phyloP scores from a whole-genome alignment of 2,113 vertebrate genomes.

The Chloroceryle aenea region DNA sequence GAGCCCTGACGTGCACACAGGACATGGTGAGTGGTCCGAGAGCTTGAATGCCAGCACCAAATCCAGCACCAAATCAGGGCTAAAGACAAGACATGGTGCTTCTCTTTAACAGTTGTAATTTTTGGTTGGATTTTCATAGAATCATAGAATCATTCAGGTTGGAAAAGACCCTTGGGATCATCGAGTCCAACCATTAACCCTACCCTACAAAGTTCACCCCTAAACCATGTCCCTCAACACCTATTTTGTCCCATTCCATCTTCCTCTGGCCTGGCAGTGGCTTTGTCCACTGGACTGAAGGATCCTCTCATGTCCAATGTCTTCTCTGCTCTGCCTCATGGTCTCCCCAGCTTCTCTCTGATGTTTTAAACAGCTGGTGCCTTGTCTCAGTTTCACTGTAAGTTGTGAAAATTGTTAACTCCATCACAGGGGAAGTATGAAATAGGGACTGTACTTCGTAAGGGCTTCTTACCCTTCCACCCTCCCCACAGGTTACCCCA shows the following conservation, averaged over 20 bases:
- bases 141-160: too few species aligned
- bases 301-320: neutral
- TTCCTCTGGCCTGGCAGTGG: neutral
- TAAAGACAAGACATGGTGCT: neutral
- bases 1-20: neutral
- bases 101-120: neutral
- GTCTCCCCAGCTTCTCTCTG: neutral
- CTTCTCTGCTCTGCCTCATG: neutral
- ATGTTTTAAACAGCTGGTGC: neutral
- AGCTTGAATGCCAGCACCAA: neutral
- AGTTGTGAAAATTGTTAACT: neutral
- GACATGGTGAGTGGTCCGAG: rapidly evolving
- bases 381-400: neutral
- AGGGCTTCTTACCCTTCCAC: neutral
- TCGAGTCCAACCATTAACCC: too few species aligned
- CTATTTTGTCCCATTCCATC: neutral
- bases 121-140: neutral
- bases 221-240: too few species aligned
- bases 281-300: neutral
- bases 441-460: neutral
- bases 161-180: too few species aligned
- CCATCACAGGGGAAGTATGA: neutral
- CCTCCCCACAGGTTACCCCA: neutral
- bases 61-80: neutral
- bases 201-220: too few species aligned